Evolutionary conservation across 2,113 vertebrate species (phyloP).

Genomic region (Neotoma lepida): DNA sequence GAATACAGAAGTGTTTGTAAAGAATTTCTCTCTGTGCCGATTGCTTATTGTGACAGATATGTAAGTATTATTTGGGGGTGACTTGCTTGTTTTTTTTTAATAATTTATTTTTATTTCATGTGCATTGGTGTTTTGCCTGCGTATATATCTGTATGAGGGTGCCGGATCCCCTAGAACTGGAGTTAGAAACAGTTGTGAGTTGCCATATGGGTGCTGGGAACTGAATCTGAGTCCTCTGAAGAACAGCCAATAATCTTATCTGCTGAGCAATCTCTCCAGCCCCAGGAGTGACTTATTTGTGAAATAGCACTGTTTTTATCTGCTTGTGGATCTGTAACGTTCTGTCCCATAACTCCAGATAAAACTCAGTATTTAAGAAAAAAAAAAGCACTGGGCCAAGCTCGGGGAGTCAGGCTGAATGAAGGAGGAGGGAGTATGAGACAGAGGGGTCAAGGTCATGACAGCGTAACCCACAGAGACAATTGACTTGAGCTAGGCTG

Average conservation of each 20-base stretch:
- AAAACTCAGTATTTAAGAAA: slow-evolving; percentile 37
- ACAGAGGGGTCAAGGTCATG: too few species aligned
- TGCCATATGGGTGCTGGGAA: not conserved
- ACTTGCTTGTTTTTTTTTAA: not conserved
- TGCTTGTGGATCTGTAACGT: not conserved
- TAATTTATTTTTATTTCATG: not conserved
- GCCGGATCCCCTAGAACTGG: not conserved
- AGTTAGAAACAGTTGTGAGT: not conserved
- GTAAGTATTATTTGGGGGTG: not conserved
- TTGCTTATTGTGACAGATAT: not conserved
- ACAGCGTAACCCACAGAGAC: too few species aligned
- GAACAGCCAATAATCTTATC: not conserved
- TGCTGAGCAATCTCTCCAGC: not conserved
- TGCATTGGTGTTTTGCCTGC: not conserved
- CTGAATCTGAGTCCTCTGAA: not conserved
- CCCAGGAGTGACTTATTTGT: not conserved
- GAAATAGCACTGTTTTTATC: slow-evolving; percentile 22
- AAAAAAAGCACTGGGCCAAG: too few species aligned
- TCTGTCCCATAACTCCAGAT: not conserved
- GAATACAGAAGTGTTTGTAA: not conserved
- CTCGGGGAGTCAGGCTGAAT: too few species aligned
- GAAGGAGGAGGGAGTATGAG: too few species aligned
- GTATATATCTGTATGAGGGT: not conserved
- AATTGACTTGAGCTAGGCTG: too few species aligned
- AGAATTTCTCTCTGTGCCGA: slow-evolving; percentile 28